Base-by-base conservation (phyloP, 2,113 vertebrate genomes). In the Tapirus terrestris region DNA sequence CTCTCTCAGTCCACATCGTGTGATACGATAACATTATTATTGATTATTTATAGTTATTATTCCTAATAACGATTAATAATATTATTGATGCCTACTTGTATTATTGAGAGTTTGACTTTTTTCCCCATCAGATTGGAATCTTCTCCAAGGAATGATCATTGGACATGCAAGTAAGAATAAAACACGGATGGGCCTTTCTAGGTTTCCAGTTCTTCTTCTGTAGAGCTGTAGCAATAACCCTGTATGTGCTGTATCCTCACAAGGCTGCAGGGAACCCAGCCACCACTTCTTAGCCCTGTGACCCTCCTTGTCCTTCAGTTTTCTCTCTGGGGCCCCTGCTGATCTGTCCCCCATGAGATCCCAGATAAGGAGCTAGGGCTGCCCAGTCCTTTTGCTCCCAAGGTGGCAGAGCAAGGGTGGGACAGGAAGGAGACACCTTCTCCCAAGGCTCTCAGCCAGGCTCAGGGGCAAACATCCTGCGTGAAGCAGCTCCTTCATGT, bases 161-260 rank as follows among this genome's bases (percentile, higher is more conserved):
- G 43, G 25, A 17, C 18, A 7, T 48, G n/a, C 18, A 48, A 23
- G 20, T 14, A 36, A 82, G 72, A 65, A 36, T 9, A 17, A 67
- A 53, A 29, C 29, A 7, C 10, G 29, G 3, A 5, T 33, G 0
- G 8, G n/a, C 16, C 20, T 31, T 45, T 72, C 33, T 14, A 31
- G 39, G 23, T n/a, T 39, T 48, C 80, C 36, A 14, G 8, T 18
- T 63, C 29, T n/a, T n/a, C n/a, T n/a, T n/a, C n/a, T 39, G 20
- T 8, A 9, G 27, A 9, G 8, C 31, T 23, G 11, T 7, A n/a
- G 25, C 56, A 6, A 23, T 36, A 6, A 21, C 21, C 7, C 0
- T 5, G 3, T 21, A 0, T 13, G 12, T 13, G 8, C 43, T 61
- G n/a, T 8, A 18, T 6, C 6, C 9, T 45, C 25, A 27, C 1